Evolutionary conservation across 2,888 invertebrate species (phyloP), one percentile per base, ranked within the genome.

Genomic region (Chrysomela aeneicollis): DNA sequence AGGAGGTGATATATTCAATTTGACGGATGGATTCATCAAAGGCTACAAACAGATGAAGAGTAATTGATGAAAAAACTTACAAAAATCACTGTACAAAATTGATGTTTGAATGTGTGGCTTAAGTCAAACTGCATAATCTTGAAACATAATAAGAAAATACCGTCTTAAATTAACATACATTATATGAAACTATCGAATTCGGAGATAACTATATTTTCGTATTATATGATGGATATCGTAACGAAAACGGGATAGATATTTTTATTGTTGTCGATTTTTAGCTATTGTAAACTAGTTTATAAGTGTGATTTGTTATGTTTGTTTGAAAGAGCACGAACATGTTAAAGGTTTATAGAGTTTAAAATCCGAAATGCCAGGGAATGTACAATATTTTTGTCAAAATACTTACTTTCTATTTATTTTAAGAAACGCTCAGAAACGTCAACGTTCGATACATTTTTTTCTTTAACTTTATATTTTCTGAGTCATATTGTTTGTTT

Each of bases 141-240:
- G 64, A 65, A 68, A 66, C 66, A 64, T 66, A 68, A 70, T 63
- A 66, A 64, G 62, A 66, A 59, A 63, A 63, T 71, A 74, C 74
- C 76, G 76, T 77, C 74, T 72, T 75, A 75, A 77, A 76, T 76
- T 75, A 69, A n/a, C n/a, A 68, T 35, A 35, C 12, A 35, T 10
- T 55, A 55, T 42, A 69, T 63, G 54, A 71, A 73, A 73, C 76
- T 78, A 78, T 77, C 79, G 79, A 80, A 80, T 78, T 79, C 77
- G 78, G 78, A 78, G 78, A 77, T 71, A 75, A 78, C 77, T 81
- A 81, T 81, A 81, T 81, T 81, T 81, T 81, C 81, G 78, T 81
- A 81, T 78, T 74, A 76, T 78, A 75, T 73, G 67, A 72, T 68
- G 72, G 71, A 72, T 69, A 72, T 72, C 69, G 70, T 66, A 70